Base-by-base conservation (phyloP, 2,113 vertebrate species). In the Sebastes fasciatus region DNA sequence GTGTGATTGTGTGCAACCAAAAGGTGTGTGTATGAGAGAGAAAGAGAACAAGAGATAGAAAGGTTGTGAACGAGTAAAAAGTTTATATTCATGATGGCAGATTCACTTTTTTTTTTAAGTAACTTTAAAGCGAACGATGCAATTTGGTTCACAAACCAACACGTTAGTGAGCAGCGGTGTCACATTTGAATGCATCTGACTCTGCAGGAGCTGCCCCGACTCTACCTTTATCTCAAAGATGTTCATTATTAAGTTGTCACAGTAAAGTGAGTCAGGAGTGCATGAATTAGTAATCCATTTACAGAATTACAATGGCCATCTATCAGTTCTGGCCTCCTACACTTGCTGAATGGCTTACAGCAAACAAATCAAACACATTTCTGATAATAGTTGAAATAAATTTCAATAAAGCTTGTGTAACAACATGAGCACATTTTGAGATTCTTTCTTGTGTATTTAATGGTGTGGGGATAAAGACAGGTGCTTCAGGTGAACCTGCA, bases 211-310 rank as follows among this genome's bases (percentile, higher is more conserved):
- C 19, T 19, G 4, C 9, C 17, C 21, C 14, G 48, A 42, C 54
- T 62, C 66, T 62, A 46, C 54, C 16, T 52, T 58, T 42, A 64
- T 48, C 55, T 77, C 57, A 19, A 60, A 55, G 17, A 63, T 60
- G 19, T 48, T 77, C 55, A 62, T 85, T 82, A 69, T 77, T 80
- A 72, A 82, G 62, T 55, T 52, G 60, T 74, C 84, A 67, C 60
- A 17, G 26, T 73, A 69, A 77, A 79, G 74, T 82, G 23, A 84
- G 51, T 58, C 58, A 49, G 60, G 54, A 40, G n/a, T 69, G 72
- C 8, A 70, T 48, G 23, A 55, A 82, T 83, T 70, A 77, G 79
- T n/a, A 11, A 42, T 51, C 43, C 42, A 78, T 75, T 77, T 67
- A 19, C 55, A 78, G 0, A 54, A 73, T 52, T 69, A 77, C 9